Evolutionary conservation across 1,140 invertebrate species (phyloP).

Genomic region (Phthorimaea operculella): DNA sequence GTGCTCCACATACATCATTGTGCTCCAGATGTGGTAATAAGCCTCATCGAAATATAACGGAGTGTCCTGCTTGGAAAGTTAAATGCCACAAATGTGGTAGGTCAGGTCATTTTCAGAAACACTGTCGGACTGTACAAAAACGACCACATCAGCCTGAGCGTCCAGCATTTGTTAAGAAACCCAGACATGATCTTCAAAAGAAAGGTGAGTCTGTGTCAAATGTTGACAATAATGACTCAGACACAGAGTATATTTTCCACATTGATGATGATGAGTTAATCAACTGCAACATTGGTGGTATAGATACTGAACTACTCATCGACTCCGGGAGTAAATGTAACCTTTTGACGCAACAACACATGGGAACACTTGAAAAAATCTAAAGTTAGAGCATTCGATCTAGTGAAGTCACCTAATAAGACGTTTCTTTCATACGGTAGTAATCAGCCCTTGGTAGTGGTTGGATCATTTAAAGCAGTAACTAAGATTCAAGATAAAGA

Average conservation of each 20-base stretch:
- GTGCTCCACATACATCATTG: background rate
- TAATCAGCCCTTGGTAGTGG: background rate
- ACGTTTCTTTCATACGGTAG: background rate
- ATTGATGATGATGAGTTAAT: background rate
- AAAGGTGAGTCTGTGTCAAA: background rate
- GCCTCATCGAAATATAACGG: background rate
- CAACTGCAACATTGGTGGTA: background rate
- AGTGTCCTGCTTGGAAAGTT: background rate
- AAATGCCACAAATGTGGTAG: background rate
- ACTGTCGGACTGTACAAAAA: background rate
- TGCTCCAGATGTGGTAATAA: background rate
- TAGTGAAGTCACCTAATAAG: background rate
- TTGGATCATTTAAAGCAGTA: background rate
- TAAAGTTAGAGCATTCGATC: background rate
- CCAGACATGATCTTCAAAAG: background rate
- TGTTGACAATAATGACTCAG: background rate
- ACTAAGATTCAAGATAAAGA: background rate
- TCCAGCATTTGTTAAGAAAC: background rate
- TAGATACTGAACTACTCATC: background rate
- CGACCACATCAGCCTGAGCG: background rate
- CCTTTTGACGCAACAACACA: background rate
- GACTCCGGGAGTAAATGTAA: constrained; percentile 2
- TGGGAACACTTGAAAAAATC: background rate
- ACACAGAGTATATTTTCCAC: background rate
- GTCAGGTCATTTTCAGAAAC: background rate